A percentile compares a stretch with the other conserved stretches of the same genome.
Conservation (phyloP, 2,797 vertebrate genomes). For the Chloroceryle inda region DNA sequence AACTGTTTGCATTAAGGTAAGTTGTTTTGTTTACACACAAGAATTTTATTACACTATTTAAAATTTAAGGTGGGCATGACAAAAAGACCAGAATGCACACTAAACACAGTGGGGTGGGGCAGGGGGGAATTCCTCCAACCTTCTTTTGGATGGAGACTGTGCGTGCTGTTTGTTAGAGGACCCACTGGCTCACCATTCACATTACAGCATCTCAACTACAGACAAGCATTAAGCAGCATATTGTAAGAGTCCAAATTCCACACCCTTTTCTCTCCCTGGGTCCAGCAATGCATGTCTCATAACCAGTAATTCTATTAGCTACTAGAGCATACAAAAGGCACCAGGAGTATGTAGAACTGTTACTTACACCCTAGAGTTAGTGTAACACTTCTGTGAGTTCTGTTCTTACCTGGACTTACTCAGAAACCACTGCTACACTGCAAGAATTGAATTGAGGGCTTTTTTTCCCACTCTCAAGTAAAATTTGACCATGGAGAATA, state of each 20-base stretch:
- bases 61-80: background rate
- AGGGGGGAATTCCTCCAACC: background rate
- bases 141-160: background rate
- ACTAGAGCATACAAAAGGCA: background rate
- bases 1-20: conserved; percentile 95
- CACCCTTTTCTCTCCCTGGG: background rate
- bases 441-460: background rate
- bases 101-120: rapidly evolving
- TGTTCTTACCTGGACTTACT: background rate
- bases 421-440: background rate
- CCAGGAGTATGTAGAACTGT: background rate
- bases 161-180: background rate
- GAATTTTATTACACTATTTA: background rate
- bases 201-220: background rate
- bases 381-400: background rate
- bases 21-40: background rate
- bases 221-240: background rate
- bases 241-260: background rate
- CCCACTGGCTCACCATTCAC: background rate
- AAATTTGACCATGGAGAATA: background rate
- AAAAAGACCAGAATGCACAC: background rate
- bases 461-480: background rate
- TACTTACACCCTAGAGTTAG: background rate
- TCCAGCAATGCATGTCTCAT: background rate
- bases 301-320: background rate